These are phyloP conservation scores for Megaleporinus macrocephalus DNA, from an alignment of 2,113 vertebrate species.

Conservation along the genomic window DNA sequence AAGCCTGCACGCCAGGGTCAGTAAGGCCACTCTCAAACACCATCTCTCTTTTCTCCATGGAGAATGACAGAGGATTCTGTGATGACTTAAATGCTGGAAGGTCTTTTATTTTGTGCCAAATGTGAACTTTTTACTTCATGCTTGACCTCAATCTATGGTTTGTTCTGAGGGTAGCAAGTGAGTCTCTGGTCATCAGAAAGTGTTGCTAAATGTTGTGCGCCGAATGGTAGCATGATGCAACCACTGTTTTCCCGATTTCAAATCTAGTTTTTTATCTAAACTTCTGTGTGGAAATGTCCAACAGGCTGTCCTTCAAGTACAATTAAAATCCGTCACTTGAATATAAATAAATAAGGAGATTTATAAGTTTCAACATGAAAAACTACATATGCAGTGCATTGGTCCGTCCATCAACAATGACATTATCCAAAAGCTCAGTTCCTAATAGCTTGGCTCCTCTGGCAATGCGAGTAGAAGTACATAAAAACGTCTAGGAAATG, in stretches of 20 bases:
- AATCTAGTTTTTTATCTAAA: background rate
- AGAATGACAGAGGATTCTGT: slow-evolving; percentile 35
- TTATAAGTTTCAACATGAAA: too few species aligned
- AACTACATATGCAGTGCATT: too few species aligned
- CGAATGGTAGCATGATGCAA: background rate
- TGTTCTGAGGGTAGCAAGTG: background rate
- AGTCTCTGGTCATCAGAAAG: background rate
- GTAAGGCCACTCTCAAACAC: slow-evolving; percentile 37
- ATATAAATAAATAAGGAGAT: too few species aligned
- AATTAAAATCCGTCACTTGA: too few species aligned
- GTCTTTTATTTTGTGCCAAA: slow-evolving; percentile 47
- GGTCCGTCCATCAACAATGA: too few species aligned
- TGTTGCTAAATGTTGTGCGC: background rate
- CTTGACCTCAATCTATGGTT: background rate
- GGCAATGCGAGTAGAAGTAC: too few species aligned
- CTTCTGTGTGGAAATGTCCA: background rate
- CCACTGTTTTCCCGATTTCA: background rate
- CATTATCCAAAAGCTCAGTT: too few species aligned
- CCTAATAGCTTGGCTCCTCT: too few species aligned
- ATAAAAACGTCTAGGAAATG: too few species aligned
- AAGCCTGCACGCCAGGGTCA: slow-evolving; percentile 42
- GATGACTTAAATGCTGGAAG: slow-evolving; percentile 38
- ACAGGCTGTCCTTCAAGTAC: background rate
- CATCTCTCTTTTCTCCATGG: slow-evolving; percentile 31
- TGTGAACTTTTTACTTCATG: slow-evolving; percentile 15